These are phyloP conservation scores for Pipistrellus nathusii DNA, from an alignment of 2,797 vertebrate species.

Conservation along the genomic window DNA sequence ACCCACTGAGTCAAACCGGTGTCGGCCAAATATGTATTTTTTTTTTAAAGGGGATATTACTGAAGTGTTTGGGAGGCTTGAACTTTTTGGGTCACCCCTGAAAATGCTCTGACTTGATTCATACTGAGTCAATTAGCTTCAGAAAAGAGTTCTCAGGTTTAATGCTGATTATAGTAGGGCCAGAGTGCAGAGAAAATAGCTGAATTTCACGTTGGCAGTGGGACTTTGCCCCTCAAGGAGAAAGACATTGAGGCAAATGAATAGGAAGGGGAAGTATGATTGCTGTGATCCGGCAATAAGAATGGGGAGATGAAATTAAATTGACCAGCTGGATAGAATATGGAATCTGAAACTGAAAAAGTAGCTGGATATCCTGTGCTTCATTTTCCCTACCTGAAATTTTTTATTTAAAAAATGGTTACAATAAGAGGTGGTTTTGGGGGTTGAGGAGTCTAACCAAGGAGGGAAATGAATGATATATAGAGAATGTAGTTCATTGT, in stretches of 20 bases:
- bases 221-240: background rate
- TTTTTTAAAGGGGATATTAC: background rate
- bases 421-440: conserved; percentile 19
- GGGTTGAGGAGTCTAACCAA: conserved; percentile 9
- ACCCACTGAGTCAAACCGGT: too few relatives aligned
- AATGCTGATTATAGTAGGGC: background rate
- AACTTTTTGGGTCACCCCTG: background rate
- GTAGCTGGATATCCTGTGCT: background rate
- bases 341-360: conserved; percentile 19
- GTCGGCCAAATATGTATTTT: background rate
- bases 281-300: background rate
- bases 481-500: background rate
- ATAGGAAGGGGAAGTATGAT: background rate
- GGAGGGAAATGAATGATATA: conserved; percentile 9
- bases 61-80: conserved; percentile 1
- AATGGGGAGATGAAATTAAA: conserved; percentile 5
- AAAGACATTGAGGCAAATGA: conserved; percentile 4
- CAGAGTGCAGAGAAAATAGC: background rate
- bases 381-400: conserved; percentile 35
- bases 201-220: background rate
- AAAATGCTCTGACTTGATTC: conserved; percentile 8
- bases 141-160: conserved; percentile 19
- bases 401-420: conserved; percentile 54
- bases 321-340: background rate
- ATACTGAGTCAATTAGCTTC: background rate